A percentile compares a stretch with the other conserved stretches of the same genome.
These are phyloP conservation scores for Pelodytes ibericus DNA, from an alignment of 2,797 vertebrate species.

Conservation along the genomic window DNA sequence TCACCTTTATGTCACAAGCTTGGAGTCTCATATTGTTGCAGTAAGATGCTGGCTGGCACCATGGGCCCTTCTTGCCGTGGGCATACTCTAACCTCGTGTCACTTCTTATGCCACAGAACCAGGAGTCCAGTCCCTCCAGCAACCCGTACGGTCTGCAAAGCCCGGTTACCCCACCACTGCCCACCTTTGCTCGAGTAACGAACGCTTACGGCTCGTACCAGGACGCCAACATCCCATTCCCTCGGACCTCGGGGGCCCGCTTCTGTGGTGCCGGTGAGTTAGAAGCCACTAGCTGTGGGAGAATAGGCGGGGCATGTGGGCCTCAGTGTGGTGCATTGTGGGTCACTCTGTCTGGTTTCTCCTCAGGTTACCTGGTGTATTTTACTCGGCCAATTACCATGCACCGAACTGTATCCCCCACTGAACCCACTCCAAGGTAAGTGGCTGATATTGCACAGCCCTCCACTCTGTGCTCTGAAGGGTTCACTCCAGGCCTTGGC, in stretches of 20 bases:
- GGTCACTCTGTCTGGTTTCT: conserved; percentile 31
- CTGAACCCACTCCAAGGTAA: conserved; percentile 93
- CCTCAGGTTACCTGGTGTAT: conserved; percentile 87
- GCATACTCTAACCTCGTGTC: not conserved
- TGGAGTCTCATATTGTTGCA: too few species aligned
- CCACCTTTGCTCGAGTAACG: conserved; percentile 88
- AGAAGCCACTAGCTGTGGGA: too few species aligned
- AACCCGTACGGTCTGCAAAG: conserved; percentile 86
- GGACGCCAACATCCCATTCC: conserved; percentile 96
- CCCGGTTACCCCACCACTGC: conserved; percentile 85
- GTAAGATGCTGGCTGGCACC: too few species aligned
- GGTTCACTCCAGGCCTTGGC: too few species aligned
- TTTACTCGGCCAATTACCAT: conserved; percentile 95
- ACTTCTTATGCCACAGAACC: conserved; percentile 75
- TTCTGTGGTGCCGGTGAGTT: conserved; percentile 89
- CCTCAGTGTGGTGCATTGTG: not conserved
- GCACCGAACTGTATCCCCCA: conserved; percentile 87
- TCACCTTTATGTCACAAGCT: too few species aligned
- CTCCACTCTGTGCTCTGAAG: too few species aligned
- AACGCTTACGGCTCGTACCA: conserved; percentile 96
- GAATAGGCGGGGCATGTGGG: not conserved
- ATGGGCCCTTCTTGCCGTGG: too few species aligned
- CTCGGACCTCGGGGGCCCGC: conserved; percentile 93
- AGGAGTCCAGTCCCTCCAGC: conserved; percentile 84
- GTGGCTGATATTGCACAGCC: conserved; percentile 8